These are phyloP conservation scores for Drosophila falleni DNA, from an alignment of 2,888 invertebrate species.

Conservation along the genomic window DNA sequence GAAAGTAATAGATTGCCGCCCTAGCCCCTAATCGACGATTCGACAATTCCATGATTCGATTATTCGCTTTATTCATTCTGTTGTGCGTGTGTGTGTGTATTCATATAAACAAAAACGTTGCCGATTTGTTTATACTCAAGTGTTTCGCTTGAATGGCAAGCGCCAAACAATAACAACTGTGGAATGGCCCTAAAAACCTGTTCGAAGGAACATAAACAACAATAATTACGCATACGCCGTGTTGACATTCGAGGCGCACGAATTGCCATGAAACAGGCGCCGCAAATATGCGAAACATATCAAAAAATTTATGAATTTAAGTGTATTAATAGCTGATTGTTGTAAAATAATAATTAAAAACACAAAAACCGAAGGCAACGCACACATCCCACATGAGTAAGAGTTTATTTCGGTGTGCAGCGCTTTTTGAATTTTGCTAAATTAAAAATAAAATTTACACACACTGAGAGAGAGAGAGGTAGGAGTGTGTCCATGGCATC, in stretches of 20 bases:
- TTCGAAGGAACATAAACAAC: constrained; percentile 34
- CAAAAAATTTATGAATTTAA: constrained; percentile 21
- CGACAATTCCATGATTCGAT: neutral
- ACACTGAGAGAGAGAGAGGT: constrained; percentile 14
- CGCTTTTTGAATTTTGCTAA: constrained; percentile 69
- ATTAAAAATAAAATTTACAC: constrained; percentile 73
- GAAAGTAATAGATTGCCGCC: constrained; percentile 49
- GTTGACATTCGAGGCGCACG: constrained; percentile 58
- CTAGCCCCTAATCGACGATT: neutral
- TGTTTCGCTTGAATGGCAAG: constrained; percentile 61
- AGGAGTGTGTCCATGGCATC: constrained; percentile 36
- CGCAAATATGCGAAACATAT: constrained; percentile 42
- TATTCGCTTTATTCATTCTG: neutral
- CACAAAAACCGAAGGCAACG: constrained; percentile 49
- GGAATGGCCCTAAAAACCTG: constrained; percentile 28
- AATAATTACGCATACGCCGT: constrained; percentile 61
- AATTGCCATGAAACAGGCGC: constrained; percentile 31
- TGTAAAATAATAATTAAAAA: constrained; percentile 77
- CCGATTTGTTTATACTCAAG: constrained; percentile 68
- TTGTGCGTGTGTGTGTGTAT: constrained; percentile 11
- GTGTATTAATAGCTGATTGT: constrained; percentile 66
- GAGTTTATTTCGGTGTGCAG: constrained; percentile 73
- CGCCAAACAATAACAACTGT: constrained; percentile 46
- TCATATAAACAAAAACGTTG: constrained; percentile 56
- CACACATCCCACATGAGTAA: constrained; percentile 71